Conservation (phyloP, 2,797 vertebrate genomes). For the Okamejei kenojei region DNA sequence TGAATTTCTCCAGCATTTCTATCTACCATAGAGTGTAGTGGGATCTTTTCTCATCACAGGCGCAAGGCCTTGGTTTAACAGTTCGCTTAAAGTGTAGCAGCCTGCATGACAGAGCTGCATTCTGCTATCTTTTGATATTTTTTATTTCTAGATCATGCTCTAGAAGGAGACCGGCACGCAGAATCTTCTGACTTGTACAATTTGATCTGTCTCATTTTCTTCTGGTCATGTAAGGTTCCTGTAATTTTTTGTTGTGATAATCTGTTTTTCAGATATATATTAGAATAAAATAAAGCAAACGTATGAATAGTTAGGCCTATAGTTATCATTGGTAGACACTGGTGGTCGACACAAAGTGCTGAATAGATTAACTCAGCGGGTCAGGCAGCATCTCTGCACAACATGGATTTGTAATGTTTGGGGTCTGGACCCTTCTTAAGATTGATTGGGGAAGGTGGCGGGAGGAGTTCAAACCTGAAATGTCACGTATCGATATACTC, state of each 20-base stretch:
- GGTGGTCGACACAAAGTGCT: neutral
- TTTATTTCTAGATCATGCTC: neutral
- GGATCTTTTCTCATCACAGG: neutral
- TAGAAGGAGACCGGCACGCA: neutral
- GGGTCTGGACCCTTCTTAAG: no score
- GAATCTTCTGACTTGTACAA: neutral
- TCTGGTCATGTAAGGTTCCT: neutral
- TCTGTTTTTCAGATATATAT: neutral
- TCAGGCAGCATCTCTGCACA: no score
- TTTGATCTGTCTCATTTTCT: neutral
- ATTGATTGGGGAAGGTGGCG: no score
- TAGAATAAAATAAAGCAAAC: neutral
- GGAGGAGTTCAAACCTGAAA: no score
- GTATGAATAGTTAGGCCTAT: neutral
- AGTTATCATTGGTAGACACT: neutral
- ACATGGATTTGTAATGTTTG: no score
- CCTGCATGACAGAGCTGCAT: neutral
- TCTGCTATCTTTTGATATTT: neutral
- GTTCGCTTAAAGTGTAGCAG: neutral
- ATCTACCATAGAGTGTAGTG: neutral
- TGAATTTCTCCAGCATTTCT: no score
- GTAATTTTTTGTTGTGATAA: neutral
- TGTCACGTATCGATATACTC: no score
- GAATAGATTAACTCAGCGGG: no score
- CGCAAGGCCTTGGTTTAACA: neutral